phyloP scores from a whole-genome alignment of 1,140 invertebrate species.

The Aphaenogaster ashmeadi region DNA sequence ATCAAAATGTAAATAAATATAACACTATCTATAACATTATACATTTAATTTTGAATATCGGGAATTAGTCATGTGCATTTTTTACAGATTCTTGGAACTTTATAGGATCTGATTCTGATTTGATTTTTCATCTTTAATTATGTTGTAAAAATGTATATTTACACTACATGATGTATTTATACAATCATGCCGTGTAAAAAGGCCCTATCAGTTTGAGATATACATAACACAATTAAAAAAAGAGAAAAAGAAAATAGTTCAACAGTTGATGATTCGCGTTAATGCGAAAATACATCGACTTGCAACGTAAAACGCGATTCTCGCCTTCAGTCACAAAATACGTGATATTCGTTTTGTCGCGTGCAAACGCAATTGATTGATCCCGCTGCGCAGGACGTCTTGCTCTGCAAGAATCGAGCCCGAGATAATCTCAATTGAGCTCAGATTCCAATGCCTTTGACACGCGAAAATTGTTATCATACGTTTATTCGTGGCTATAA shows the following conservation, averaged over 20 bases:
- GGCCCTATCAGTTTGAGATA: neutral
- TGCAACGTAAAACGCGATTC: neutral
- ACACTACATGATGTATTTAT: neutral
- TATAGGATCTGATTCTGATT: neutral
- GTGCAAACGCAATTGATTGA: neutral
- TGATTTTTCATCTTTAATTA: neutral
- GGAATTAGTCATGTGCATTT: neutral
- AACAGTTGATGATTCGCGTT: neutral
- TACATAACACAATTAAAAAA: neutral
- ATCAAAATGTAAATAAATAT: neutral
- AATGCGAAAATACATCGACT: slow-evolving; percentile 10
- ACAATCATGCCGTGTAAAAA: neutral
- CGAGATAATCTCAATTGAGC: neutral
- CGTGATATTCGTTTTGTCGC: slow-evolving; percentile 10
- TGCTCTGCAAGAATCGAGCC: neutral
- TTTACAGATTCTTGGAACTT: neutral
- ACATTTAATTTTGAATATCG: neutral
- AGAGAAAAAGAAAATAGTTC: neutral
- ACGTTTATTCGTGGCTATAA: neutral
- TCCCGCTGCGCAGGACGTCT: neutral
- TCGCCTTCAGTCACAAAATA: slow-evolving; percentile 4
- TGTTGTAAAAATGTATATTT: neutral
- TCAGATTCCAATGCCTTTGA: slow-evolving; percentile 6
- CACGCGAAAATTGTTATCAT: neutral
- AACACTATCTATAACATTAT: neutral